Evolutionary conservation across 2,797 vertebrate genomes (phyloP).

Genomic region (Leptodactylus fallax): DNA sequence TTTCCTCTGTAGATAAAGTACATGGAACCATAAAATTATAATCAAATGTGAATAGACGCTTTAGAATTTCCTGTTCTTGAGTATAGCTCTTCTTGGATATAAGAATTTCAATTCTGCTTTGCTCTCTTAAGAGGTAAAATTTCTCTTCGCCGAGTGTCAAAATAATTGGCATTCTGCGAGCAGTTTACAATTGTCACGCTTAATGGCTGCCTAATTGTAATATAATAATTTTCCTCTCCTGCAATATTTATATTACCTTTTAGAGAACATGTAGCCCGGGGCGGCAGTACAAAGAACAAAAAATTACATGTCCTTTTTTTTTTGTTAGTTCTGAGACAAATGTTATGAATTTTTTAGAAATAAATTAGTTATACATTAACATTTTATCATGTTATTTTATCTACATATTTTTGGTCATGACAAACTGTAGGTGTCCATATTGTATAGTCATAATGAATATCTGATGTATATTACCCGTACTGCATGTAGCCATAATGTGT

Average conservation of each 20-base stretch:
- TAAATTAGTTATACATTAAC: background rate
- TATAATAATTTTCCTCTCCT: slow-evolving; percentile 19
- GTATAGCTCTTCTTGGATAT: background rate
- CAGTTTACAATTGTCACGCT: slow-evolving; percentile 20
- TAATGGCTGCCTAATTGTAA: slow-evolving; percentile 37
- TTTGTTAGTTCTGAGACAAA: background rate
- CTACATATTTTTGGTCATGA: background rate
- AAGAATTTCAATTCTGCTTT: background rate
- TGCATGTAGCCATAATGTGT: too few relatives aligned
- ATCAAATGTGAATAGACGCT: background rate
- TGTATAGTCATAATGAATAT: background rate
- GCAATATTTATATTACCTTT: slow-evolving; percentile 24
- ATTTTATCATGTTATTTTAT: background rate
- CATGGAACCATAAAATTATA: background rate
- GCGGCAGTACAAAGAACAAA: background rate
- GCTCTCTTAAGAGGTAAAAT: background rate
- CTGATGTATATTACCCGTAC: too few relatives aligned
- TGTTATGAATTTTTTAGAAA: slow-evolving; percentile 20
- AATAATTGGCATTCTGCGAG: slow-evolving; percentile 13
- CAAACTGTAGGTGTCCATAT: background rate
- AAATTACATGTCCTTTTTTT: background rate
- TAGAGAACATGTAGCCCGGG: slow-evolving; percentile 18
- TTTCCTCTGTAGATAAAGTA: background rate
- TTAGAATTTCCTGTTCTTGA: background rate
- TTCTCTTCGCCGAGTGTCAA: background rate